These are phyloP conservation scores for Avahi laniger DNA, from an alignment of 2,797 vertebrate genomes.

Conservation along the genomic window DNA sequence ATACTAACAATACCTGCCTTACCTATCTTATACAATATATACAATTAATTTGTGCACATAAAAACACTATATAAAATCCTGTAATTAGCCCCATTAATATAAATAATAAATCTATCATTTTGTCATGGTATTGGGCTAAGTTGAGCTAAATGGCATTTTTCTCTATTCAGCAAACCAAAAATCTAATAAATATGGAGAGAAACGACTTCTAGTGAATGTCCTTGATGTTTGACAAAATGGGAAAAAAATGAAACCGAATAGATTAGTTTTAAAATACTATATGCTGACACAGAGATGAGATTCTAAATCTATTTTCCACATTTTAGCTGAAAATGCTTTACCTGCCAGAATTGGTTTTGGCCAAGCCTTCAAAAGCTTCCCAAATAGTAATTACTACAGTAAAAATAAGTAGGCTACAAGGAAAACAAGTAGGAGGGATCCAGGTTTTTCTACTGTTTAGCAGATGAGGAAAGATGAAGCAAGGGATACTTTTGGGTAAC, in stretches of 20 bases:
- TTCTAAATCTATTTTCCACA: conserved; percentile 68
- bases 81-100: background rate
- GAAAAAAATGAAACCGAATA: conserved; percentile 60
- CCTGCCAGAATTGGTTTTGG: conserved; percentile 62
- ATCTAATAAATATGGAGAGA: conserved; percentile 59
- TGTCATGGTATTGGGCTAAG: conserved; percentile 28
- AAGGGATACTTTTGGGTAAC: background rate
- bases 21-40: background rate
- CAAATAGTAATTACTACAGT: conserved; percentile 69
- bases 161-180: conserved; percentile 53
- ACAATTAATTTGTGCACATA: background rate
- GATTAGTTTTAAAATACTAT: conserved; percentile 69
- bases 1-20: background rate
- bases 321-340: conserved; percentile 70
- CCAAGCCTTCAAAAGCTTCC: conserved; percentile 53
- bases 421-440: conserved; percentile 1
- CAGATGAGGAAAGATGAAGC: background rate
- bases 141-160: conserved; percentile 54
- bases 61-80: background rate
- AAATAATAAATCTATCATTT: background rate
- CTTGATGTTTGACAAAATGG: conserved; percentile 68
- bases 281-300: conserved; percentile 61
- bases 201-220: conserved; percentile 48
- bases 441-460: conserved; percentile 31
- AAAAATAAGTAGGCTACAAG: conserved; percentile 64